Evolutionary conservation across 1,140 invertebrate species (phyloP).

Genomic region (Meloidogyne exigua): DNA sequence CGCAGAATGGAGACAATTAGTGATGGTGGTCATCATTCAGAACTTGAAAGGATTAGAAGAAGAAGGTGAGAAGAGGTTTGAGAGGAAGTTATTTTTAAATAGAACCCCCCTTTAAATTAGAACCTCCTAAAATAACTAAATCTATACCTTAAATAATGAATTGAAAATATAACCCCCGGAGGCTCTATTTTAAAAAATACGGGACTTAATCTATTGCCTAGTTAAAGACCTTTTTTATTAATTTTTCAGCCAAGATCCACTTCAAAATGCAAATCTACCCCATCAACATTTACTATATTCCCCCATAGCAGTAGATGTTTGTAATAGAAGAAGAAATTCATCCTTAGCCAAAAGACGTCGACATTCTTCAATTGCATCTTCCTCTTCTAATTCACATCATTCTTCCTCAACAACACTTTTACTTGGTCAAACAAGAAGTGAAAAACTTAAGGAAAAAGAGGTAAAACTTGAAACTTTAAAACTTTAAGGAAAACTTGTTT

Average conservation of each 20-base stretch:
- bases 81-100: too few species aligned
- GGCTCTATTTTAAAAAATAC: too few species aligned
- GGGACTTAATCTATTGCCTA: too few species aligned
- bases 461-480: not conserved
- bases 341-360: not conserved
- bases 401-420: constrained; percentile 2
- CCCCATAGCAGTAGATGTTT: not conserved
- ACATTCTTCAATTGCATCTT: not conserved
- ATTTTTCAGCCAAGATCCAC: not conserved
- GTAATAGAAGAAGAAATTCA: not conserved
- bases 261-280: not conserved
- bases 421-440: not conserved
- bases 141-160: too few species aligned
- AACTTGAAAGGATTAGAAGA: not conserved
- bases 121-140: too few species aligned
- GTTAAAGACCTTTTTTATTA: too few species aligned
- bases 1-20: constrained; percentile 20
- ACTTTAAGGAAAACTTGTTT: too few species aligned
- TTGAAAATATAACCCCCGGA: too few species aligned
- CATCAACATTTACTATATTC: not conserved
- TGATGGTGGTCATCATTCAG: not conserved
- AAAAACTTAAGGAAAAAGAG: not conserved
- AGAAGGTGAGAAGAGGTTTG: not conserved
- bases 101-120: too few species aligned
- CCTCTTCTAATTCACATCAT: not conserved